Base-by-base conservation (phyloP, 2,797 vertebrate genomes). In the Anguilla anguilla region DNA sequence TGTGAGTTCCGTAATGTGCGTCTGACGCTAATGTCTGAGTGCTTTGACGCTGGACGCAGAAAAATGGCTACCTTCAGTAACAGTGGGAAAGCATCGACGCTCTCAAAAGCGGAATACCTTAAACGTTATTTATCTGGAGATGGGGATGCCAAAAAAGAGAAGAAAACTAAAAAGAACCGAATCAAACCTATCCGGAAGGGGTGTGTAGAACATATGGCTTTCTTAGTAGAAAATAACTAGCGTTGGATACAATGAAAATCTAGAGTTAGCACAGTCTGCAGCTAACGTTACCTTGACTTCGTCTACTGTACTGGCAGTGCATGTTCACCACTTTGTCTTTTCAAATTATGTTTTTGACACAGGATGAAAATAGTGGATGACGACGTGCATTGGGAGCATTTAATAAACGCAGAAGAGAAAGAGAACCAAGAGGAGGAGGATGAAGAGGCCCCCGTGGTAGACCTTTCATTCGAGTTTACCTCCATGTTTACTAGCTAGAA, bases 331-430 rank as follows among this genome's bases (percentile, higher is more conserved):
- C n/a, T 69, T 69, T 6, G 1, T 0, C 1, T 69, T 17, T 49
- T 85, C 22, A 59, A 22, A 67, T 64, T 85, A 49, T 85, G 31
- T 46, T 67, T 77, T 85, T 5, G 17, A 85, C 91, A 25, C 91
- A 98, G 97, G 86, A 96, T 98, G 91, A 97, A 97, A 86, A 98
- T 98, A 90, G 97, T 98, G 39, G 98, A 98, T 89, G 97, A 98
- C 90, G 97, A 98, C 87, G 94, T 97, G 84, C 96, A 97, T 88
- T 98, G 97, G 98, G 96, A 93, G 87, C 95, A 96, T 84, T 93
- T 95, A 87, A 92, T 94, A 0, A 64, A 72, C 49, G 81, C 89
- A 31, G 90, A 93, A 31, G 95, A 95, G 46, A 91, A 88, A 51
- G 94, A 96, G 67, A 74, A 91, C 0, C 96, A 96, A 35, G 96